Evolutionary conservation across 2,797 vertebrate genomes (phyloP), one percentile per base, ranked within the genome.

Genomic region (Amazona finschi): DNA sequence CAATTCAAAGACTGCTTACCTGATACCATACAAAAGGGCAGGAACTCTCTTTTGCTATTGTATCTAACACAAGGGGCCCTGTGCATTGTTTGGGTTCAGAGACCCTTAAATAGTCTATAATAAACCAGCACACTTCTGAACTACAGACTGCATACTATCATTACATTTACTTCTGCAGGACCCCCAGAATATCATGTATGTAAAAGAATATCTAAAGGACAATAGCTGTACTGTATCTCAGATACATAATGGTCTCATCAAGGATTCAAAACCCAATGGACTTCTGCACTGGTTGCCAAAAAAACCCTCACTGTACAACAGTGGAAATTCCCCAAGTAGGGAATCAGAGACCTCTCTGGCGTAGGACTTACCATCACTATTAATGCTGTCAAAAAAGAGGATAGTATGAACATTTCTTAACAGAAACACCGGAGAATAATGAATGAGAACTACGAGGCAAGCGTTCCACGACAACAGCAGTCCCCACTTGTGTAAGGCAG

Each of bases 401-500:
- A 47, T 4, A 33, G 43, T 4, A 47, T 7, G 3, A 44, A 53
- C 78, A 10, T 4, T 28, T 55, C 25, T 52, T 20, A 19, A 11
- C 0, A 2, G 16, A 72, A 86, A n/a, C 11, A 61, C 3, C 16
- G 2, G 13, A 24, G 83, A 82, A 79, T 22, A 21, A 10, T 0
- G 18, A 80, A 20, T 15, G 14, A 85, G 33, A 79, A 33, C 18
- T 24, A 24, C 0, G 1, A 69, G 38, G 7, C 15, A 64, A 71
- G 10, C 6, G 36, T 28, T 14, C 21, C 5, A 43, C 0, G 1
- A 16, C 15, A 4, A 7, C 12, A 58, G 72, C 31, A 81, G 12
- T 11, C 18, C 33, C 52, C 52, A n/a, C 33, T 70, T 19, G n/a
- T 27, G 36, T 57, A 41, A 15, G 12, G 31, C 47, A 65, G 53